phyloP scores from a whole-genome alignment of 2,113 vertebrate genomes.

The Sinosuthora webbiana region DNA sequence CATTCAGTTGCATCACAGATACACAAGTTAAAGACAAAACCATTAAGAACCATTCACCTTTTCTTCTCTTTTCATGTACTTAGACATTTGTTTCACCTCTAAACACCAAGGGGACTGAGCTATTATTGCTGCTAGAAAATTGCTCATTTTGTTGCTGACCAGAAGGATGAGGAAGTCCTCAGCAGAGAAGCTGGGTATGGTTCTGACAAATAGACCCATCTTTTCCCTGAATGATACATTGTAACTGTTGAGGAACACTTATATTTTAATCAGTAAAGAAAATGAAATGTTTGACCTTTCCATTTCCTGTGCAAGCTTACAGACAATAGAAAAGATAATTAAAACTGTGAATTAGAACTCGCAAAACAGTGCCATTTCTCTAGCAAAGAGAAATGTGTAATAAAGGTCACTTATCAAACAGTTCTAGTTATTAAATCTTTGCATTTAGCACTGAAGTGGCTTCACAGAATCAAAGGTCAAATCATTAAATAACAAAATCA shows the following conservation, averaged over 20 bases:
- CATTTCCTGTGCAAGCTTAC: constrained; percentile 66
- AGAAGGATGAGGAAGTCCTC: not conserved
- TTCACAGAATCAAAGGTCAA: constrained; percentile 77
- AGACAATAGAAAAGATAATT: constrained; percentile 78
- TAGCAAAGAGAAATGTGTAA: constrained; percentile 60
- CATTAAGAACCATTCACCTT: not conserved
- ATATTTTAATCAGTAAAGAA: constrained; percentile 75
- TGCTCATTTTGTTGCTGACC: not conserved
- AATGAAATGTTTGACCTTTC: constrained; percentile 77
- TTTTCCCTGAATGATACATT: constrained; percentile 64
- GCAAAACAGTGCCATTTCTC: constrained; percentile 66
- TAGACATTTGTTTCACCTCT: not conserved
- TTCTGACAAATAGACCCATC: constrained; percentile 36
- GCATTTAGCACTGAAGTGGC: constrained; percentile 73
- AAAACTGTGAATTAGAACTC: constrained; percentile 75
- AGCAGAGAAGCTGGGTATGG: not conserved
- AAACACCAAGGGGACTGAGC: not conserved
- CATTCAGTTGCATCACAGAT: not conserved
- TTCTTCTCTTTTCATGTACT: not conserved
- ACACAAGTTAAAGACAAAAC: not conserved
- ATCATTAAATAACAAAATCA: constrained; percentile 78
- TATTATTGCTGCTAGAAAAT: not conserved
- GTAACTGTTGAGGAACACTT: constrained; percentile 58
- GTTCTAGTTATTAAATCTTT: constrained; percentile 79
- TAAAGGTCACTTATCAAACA: constrained; percentile 81